Evolutionary conservation across 2,113 vertebrate genomes (phyloP), one percentile per base, ranked within the genome.

Genomic region (Tragelaphus scriptus): DNA sequence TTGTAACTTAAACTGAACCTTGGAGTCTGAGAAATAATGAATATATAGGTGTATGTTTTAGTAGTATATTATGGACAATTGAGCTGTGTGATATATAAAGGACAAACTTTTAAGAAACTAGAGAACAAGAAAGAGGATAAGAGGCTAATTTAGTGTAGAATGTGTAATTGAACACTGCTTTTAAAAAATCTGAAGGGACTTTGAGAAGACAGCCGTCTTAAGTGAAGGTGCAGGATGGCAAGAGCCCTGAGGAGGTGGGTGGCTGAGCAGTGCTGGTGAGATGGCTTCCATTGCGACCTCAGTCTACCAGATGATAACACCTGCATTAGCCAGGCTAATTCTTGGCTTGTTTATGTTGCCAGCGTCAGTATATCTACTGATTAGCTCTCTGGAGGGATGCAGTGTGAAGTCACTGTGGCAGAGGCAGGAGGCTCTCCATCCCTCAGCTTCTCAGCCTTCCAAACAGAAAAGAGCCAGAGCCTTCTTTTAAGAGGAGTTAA

Each of bases 321-420:
- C 19, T 85, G 2, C 61, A 21, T 51, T 53, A 63, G 92, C 26
- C 56, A 80, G 77, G 49, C 86, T 84, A 6, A 85, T 93, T 95
- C 61, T 71, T 14, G 30, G 40, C 56, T 96, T 93, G 91, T 97
- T 97, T 94, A 88, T 94, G 53, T 94, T 89, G 86, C 88, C 87
- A 97, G 79, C 11, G 1, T 85, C 97, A 96, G 86, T 82, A 9
- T 91, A 51, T 94, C 96, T 93, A 15, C 97, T 95, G 95, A 93
- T 96, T 49, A 96, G 80, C 85, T 97, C 92, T 95, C 97, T 75
- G 77, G 97, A 96, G 97, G 95, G 94, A 86, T 6, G 75, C 49
- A 49, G 61, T 25, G 36, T 86, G 88, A 90, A 75, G 96, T 95
- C 86, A 44, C 79, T 23, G n/a, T 23, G 88, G 89, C 61, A 51